Percentiles rank a stretch among this genome's conserved stretches.
These are phyloP conservation scores for Pachypsylla venusta DNA, from an alignment of 1,140 invertebrate genomes.

Conservation along the genomic window DNA sequence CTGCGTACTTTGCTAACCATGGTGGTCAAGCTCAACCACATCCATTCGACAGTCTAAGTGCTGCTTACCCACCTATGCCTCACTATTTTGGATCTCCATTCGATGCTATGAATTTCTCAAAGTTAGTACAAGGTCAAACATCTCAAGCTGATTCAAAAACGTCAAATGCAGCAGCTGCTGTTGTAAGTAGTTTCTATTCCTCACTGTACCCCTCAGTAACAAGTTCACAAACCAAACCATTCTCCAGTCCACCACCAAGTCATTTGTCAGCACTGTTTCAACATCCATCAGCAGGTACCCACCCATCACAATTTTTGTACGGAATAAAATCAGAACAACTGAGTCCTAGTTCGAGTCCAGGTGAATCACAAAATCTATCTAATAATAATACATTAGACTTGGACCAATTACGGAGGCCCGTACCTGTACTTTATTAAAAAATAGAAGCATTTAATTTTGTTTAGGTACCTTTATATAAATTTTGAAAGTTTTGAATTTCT, in stretches of 20 bases:
- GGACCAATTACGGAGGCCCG: background rate
- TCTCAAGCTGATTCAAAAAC: slow-evolving; percentile 21
- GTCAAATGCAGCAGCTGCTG: slow-evolving; percentile 33
- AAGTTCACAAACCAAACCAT: background rate
- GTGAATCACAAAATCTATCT: background rate
- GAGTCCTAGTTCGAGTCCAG: background rate
- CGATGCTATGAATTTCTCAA: slow-evolving; percentile 43
- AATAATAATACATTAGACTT: background rate
- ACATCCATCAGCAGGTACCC: background rate
- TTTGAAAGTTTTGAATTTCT: no score
- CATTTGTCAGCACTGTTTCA: slow-evolving; percentile 7
- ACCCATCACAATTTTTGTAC: background rate
- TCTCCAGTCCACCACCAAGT: background rate
- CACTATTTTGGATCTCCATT: slow-evolving; percentile 45
- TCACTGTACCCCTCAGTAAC: slow-evolving; percentile 34
- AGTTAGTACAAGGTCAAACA: slow-evolving; percentile 32
- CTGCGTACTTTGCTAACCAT: slow-evolving; percentile 39
- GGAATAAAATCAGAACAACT: background rate
- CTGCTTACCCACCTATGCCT: slow-evolving; percentile 25
- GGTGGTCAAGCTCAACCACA: slow-evolving; percentile 36
- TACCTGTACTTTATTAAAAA: background rate
- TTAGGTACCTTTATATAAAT: no score
- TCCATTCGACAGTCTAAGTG: slow-evolving; percentile 26
- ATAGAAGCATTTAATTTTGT: no score
- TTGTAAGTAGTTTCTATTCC: slow-evolving; percentile 45